Evolutionary conservation across 2,113 vertebrate species (phyloP), one percentile per base, ranked within the genome.

Genomic region (Gorsachius goisagi): DNA sequence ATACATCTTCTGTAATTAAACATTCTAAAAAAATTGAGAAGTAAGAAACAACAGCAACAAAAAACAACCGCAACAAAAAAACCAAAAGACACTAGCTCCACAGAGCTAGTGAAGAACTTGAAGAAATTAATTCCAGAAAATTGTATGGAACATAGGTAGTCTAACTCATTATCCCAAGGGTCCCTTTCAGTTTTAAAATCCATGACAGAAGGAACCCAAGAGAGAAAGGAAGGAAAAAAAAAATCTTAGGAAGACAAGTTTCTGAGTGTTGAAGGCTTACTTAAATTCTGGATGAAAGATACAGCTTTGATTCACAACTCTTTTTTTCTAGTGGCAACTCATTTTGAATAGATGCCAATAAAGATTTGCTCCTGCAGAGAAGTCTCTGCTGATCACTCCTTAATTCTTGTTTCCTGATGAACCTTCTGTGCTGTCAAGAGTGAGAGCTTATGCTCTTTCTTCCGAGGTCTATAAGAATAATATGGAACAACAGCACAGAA

Each of bases 341-440:
- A 75, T 89, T 96, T 84, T 89, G 62, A 93, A 89, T 79, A 89
- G 52, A 89, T 76, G 92, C 69, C 91, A 89, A 73, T 62, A 66
- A 84, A 91, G 77, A 93, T 85, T 88, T 97, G 52, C 39, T 90
- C 76, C 92, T 68, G 69, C 75, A 93, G 88, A 84, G 66, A 95
- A 69, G 35, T 72, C 69, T 87, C 80, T 89, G 69, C 56, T 89
- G 85, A 96, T 93, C 52, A 84, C 60, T 75, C 64, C 69, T 93
- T 92, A 88, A 90, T 82, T 92, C 71, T 52, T 62, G 60, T 89
- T 95, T 96, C 85, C 68, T 84, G 55, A 60, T 85, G 79, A 91
- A 90, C 59, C 49, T 77, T 94, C 79, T 60, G 33, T 72, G 35
- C 64, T 84, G 75, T 60, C 68, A 86, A 63, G 73, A 86, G 45